Evolutionary conservation across 2,888 invertebrate species (phyloP).

Genomic region (Drosophila colorata): DNA sequence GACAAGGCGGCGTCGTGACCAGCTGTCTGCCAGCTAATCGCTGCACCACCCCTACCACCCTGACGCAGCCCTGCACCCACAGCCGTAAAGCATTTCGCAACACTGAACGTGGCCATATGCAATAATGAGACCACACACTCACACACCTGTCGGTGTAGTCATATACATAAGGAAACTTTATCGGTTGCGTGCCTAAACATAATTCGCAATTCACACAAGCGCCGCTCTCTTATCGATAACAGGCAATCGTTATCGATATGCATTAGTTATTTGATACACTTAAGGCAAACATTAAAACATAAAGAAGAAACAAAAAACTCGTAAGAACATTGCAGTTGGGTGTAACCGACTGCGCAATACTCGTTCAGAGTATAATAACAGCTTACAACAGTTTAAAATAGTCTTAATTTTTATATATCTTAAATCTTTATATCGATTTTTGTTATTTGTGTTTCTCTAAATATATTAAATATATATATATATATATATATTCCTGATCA

Average conservation of each 20-base stretch:
- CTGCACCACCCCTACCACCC: slow-evolving; percentile 6
- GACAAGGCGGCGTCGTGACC: slow-evolving; percentile 63
- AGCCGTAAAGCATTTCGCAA: slow-evolving; percentile 18
- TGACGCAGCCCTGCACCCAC: not conserved
- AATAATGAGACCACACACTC: not conserved
- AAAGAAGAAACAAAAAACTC: not conserved
- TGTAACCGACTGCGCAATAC: too few relatives aligned
- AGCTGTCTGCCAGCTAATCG: slow-evolving; percentile 41
- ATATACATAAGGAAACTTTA: not conserved
- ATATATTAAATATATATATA: too few relatives aligned
- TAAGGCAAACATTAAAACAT: not conserved
- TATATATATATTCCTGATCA: too few relatives aligned
- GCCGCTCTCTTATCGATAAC: not conserved
- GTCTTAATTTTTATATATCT: too few relatives aligned
- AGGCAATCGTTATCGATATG: not conserved
- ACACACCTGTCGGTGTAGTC: not conserved
- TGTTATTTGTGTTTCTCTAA: too few relatives aligned
- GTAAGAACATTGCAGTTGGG: too few relatives aligned
- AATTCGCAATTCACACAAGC: not conserved
- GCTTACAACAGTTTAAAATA: too few relatives aligned
- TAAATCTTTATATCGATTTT: too few relatives aligned
- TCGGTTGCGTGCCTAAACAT: not conserved
- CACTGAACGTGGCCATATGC: slow-evolving; percentile 15
- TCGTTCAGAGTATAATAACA: too few relatives aligned
- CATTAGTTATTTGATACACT: too few relatives aligned